Percentiles rank a stretch among this genome's conserved stretches.
phyloP scores from a whole-genome alignment of 2,113 vertebrate genomes.

The Oryzias celebensis region DNA sequence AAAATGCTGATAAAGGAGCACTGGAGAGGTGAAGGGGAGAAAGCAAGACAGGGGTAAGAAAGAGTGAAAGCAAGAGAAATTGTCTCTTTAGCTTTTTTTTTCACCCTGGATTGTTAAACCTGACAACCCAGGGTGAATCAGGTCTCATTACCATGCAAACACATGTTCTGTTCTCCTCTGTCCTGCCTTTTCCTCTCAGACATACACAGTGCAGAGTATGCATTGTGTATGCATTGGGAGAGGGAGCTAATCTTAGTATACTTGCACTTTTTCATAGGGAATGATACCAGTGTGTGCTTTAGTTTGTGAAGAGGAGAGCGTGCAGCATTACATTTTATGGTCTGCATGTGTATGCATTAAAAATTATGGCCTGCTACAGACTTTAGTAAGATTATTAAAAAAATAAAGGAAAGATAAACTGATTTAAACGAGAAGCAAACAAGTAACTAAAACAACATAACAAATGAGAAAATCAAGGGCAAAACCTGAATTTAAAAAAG shows the following conservation, averaged over 20 bases:
- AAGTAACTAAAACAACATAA: neutral
- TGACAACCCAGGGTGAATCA: conserved; percentile 35
- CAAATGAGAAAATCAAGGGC: neutral
- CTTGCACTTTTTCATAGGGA: conserved; percentile 18
- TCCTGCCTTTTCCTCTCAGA: conserved; percentile 4
- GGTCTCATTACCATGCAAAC: conserved; percentile 64
- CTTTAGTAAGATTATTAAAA: neutral
- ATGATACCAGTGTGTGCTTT: neutral
- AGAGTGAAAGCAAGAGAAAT: conserved; percentile 26
- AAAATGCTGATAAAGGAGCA: conserved; percentile 35
- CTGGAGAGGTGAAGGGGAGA: neutral
- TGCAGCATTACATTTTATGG: neutral
- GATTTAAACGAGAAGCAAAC: neutral
- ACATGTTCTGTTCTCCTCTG: conserved; percentile 29
- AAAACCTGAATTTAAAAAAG: conserved; percentile 18
- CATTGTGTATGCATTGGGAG: conserved; percentile 31
- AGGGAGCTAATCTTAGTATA: conserved; percentile 47
- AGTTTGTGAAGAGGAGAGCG: neutral
- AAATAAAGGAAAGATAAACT: neutral
- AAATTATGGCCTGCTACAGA: neutral
- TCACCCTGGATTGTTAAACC: conserved; percentile 35
- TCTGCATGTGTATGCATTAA: conserved; percentile 14
- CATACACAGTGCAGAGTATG: conserved; percentile 25
- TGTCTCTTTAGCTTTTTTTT: conserved; percentile 24
- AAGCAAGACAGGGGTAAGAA: conserved; percentile 19